Percentiles rank a stretch among this genome's conserved stretches.
phyloP scores from a whole-genome alignment of 2,888 invertebrate genomes.

The Tineola bisselliella region DNA sequence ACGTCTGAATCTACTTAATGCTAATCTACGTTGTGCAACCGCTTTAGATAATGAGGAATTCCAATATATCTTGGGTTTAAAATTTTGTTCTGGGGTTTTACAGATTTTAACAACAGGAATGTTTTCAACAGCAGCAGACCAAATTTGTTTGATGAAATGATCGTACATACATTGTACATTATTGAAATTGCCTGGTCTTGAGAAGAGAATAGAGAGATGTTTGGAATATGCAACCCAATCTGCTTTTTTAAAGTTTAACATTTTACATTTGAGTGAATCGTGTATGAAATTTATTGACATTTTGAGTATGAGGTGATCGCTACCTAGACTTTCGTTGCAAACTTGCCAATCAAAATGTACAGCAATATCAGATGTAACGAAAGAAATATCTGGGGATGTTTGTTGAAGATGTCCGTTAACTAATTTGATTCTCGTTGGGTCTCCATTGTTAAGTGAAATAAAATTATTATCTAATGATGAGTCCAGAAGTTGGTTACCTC shows the following conservation, averaged over 20 bases:
- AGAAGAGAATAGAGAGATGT: no score
- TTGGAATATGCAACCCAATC: background rate
- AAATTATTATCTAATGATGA: slow-evolving; percentile 15
- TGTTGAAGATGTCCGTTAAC: slow-evolving; percentile 16
- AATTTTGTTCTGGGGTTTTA: no score
- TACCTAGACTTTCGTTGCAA: slow-evolving; percentile 17
- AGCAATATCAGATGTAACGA: slow-evolving; percentile 18
- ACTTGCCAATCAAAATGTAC: slow-evolving; percentile 16
- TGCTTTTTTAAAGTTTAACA: slow-evolving; percentile 17
- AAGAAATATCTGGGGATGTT: slow-evolving; percentile 19
- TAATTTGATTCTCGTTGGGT: slow-evolving; percentile 16
- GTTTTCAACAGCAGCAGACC: background rate
- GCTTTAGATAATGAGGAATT: background rate
- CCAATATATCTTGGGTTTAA: background rate
- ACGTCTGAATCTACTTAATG: background rate
- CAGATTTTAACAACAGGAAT: background rate
- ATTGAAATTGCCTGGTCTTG: no score
- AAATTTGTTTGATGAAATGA: background rate
- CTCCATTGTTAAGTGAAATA: slow-evolving; percentile 18
- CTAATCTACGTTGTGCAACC: background rate
- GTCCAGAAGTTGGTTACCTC: slow-evolving; percentile 19
- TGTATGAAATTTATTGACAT: no score
- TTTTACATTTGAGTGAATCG: no score
- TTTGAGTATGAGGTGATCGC: slow-evolving; percentile 16
- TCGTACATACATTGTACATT: background rate